Evolutionary conservation across 2,888 invertebrate genomes (phyloP), one percentile per base, ranked within the genome.

Genomic region (Abscondita cerata): DNA sequence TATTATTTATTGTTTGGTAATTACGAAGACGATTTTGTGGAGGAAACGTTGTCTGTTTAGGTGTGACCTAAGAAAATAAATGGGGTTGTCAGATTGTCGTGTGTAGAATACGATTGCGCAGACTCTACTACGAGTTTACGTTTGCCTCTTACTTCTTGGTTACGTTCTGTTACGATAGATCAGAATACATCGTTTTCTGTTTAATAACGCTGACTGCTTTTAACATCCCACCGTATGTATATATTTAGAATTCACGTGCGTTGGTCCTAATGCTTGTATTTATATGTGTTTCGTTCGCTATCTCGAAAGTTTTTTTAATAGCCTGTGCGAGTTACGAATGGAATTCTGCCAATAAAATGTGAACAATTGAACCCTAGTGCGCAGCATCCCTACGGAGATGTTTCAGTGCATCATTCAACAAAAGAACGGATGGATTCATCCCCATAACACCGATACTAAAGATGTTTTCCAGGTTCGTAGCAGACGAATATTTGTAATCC

Each of bases 401-500:
- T 91, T 91, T 82, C 91, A 91, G 84, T 92, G 91, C 81, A 91
- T 91, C 75, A 90, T 90, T 78, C 91, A 90, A 83, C 91, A 90
- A 82, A 86, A 87, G 76, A 88, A 87, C 78, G 90, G 89, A 78
- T 90, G 90, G 90, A 87, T 87, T 76, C 86, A 87, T 80, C 86
- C 87, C 67, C 84, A 86, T 75, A 87, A 86, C 76, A 88, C 89
- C 68, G 89, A 90, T 80, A 85, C 87, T 78, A 86, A 86, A 78
- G 87, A 88, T 79, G 88, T 89, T 89, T 88, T 81, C 89, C 90
- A 87, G 90, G 90, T 91, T 85, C 75, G 80, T 69, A 41, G 33
- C n/a, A 25, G 31, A 19, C 15, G 4, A n/a, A n/a, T n/a, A n/a
- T n/a, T n/a, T n/a, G n/a, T n/a, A n/a, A n/a, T n/a, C n/a, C n/a